phyloP scores from a whole-genome alignment of 2,113 vertebrate species.

The Sylvilagus bachmani region DNA sequence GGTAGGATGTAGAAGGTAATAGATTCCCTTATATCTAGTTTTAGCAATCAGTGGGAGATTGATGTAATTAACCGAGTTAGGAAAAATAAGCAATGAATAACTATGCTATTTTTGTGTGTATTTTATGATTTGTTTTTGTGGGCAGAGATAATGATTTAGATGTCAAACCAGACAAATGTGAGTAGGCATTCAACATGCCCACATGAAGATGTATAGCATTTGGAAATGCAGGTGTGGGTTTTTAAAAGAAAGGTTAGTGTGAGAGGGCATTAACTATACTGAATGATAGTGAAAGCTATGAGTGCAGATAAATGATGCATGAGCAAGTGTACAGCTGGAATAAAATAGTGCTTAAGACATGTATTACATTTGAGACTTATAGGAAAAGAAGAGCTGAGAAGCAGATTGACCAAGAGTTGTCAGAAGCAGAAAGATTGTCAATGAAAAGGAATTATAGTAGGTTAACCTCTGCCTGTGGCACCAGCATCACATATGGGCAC shows the following conservation, averaged over 20 bases:
- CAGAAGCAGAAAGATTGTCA: background rate
- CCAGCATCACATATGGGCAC: no score
- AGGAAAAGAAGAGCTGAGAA: background rate
- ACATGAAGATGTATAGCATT: slow-evolving; percentile 5
- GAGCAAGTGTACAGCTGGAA: background rate
- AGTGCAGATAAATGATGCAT: slow-evolving; percentile 27
- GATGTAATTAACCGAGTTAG: slow-evolving; percentile 8
- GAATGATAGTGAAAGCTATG: background rate
- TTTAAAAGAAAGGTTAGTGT: slow-evolving; percentile 39
- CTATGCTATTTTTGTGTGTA: background rate
- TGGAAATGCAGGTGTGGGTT: slow-evolving; percentile 13
- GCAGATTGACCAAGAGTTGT: background rate
- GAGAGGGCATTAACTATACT: background rate
- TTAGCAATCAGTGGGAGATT: background rate
- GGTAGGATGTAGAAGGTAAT: background rate
- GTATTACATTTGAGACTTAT: background rate
- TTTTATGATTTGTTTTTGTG: slow-evolving; percentile 44
- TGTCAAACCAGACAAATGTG: slow-evolving; percentile 38
- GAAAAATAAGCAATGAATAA: slow-evolving; percentile 36
- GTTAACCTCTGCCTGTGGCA: no score
- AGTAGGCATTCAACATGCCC: background rate
- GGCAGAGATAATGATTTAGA: slow-evolving; percentile 53
- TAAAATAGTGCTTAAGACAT: slow-evolving; percentile 4
- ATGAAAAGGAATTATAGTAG: slow-evolving; percentile 6
- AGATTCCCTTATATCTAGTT: slow-evolving; percentile 32